Conservation (phyloP, 2,113 vertebrate species). For the Hepsetus odoe region DNA sequence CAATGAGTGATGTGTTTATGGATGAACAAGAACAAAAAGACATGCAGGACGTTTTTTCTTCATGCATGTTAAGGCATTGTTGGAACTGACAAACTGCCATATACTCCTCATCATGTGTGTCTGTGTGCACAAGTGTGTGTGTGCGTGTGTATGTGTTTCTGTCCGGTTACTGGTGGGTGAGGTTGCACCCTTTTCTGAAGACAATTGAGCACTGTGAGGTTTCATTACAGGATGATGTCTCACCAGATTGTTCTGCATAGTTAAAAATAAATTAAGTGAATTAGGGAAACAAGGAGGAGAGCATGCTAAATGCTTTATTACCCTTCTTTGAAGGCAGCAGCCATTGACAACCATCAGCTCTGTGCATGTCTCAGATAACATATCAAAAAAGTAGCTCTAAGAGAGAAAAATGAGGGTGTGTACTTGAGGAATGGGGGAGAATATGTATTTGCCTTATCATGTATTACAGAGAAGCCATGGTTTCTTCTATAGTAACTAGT, state of each 20-base stretch:
- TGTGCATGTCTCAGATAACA: slow-evolving; percentile 49
- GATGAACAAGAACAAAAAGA: background rate
- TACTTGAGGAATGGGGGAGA: background rate
- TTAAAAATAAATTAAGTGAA: slow-evolving; percentile 84
- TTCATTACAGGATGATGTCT: slow-evolving; percentile 80
- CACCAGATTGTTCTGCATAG: slow-evolving; percentile 81
- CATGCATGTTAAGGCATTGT: background rate
- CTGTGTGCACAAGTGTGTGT: slow-evolving; percentile 39
- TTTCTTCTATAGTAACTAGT: too few relatives aligned
- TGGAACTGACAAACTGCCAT: too few relatives aligned
- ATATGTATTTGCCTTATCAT: slow-evolving; percentile 6
- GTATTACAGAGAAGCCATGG: too few relatives aligned
- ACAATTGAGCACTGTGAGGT: slow-evolving; percentile 73
- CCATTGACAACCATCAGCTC: slow-evolving; percentile 63
- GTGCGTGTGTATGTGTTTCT: slow-evolving; percentile 33
- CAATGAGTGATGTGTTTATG: slow-evolving; percentile 12
- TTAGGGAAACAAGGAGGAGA: slow-evolving; percentile 77
- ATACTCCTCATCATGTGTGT: slow-evolving; percentile 10
- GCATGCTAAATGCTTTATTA: slow-evolving; percentile 76
- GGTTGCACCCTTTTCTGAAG: slow-evolving; percentile 65
- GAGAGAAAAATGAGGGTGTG: background rate
- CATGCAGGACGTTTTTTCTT: background rate
- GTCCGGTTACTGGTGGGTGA: slow-evolving; percentile 44
- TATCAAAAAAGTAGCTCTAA: slow-evolving; percentile 25
- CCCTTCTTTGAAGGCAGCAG: slow-evolving; percentile 74